Evolutionary conservation across 2,113 vertebrate species (phyloP).

Genomic region (Choloepus hoffmanni): DNA sequence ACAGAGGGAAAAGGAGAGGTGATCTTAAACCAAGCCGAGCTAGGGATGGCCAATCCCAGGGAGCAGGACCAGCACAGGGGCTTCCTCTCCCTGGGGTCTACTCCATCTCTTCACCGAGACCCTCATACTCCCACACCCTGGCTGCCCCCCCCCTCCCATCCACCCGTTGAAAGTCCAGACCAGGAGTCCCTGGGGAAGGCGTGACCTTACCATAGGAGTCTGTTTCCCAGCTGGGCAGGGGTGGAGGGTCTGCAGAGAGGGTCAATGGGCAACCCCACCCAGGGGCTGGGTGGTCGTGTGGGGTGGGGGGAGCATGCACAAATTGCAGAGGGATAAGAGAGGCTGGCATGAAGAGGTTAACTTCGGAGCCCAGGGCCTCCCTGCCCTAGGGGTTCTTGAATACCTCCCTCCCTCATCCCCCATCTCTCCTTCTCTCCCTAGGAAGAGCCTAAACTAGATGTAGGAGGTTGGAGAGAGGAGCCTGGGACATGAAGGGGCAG

Average conservation of each 20-base stretch:
- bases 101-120: neutral
- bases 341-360: neutral
- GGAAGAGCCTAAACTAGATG: neutral
- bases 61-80: neutral
- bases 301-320: rapidly evolving
- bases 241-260: neutral
- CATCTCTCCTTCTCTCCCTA: neutral
- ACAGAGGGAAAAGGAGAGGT: neutral
- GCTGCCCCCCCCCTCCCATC: neutral
- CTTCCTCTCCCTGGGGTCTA: neutral
- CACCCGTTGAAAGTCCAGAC: neutral
- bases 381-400: neutral
- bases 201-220: neutral
- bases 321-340: neutral
- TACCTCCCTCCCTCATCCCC: neutral
- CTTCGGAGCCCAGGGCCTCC: neutral
- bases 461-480: neutral
- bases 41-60: neutral
- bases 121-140: neutral
- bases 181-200: neutral
- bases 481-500: neutral
- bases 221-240: neutral
- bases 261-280: neutral
- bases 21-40: neutral
- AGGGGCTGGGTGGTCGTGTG: neutral